Percentiles rank a stretch among this genome's conserved stretches.
These are phyloP conservation scores for Pseudopipra pipra DNA, from an alignment of 2,113 vertebrate genomes.

Conservation along the genomic window DNA sequence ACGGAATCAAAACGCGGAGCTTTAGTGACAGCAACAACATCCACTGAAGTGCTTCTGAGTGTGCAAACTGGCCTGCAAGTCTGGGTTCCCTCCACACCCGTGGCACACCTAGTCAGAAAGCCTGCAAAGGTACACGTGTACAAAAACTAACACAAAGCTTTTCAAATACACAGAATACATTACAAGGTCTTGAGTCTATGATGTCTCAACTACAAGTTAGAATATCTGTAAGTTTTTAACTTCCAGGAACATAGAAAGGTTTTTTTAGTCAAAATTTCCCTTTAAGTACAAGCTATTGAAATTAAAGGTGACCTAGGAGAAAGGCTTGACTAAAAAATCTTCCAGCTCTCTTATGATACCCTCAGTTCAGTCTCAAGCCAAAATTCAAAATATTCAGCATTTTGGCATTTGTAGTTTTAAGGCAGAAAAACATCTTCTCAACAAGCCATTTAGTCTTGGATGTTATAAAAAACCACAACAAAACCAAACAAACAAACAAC, in stretches of 20 bases:
- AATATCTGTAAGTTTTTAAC: background rate
- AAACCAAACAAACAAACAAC: background rate
- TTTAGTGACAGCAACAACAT: background rate
- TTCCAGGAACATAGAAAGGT: background rate
- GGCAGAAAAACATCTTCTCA: slow-evolving; percentile 14
- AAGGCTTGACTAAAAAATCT: background rate
- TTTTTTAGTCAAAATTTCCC: background rate
- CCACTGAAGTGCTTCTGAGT: background rate
- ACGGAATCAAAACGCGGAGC: background rate
- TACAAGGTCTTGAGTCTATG: background rate
- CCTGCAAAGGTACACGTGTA: background rate
- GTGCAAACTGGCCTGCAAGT: background rate
- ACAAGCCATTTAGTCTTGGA: background rate
- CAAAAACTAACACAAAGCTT: background rate
- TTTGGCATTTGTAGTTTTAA: slow-evolving; percentile 30
- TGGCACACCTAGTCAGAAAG: background rate
- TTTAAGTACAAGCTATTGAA: background rate
- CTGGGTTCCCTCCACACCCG: background rate
- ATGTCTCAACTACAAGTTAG: background rate
- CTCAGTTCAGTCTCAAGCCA: background rate
- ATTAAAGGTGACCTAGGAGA: background rate
- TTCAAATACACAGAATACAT: background rate
- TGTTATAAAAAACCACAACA: background rate
- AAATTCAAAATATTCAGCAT: background rate
- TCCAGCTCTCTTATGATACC: background rate